Conservation (phyloP, 2,113 vertebrate genomes). For the Mesembrinibis cayennensis region DNA sequence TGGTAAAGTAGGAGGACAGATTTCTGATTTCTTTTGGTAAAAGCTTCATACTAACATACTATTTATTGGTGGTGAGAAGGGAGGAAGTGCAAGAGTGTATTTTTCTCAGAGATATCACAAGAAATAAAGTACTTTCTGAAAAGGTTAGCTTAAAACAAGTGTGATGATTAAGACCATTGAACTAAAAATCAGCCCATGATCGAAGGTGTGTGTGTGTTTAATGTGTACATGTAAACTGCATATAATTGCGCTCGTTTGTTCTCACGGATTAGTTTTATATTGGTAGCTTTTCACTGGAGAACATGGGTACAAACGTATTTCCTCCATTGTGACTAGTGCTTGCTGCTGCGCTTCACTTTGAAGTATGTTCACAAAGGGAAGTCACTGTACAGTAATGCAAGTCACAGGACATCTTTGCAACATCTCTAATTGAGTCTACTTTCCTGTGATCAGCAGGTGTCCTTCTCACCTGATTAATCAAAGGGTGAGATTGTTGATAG, state of each 20-base stretch:
- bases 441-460: neutral
- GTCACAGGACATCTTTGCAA: neutral
- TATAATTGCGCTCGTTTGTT: neutral
- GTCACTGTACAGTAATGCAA: neutral
- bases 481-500: neutral
- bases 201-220: neutral
- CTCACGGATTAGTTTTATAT: neutral
- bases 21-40: neutral
- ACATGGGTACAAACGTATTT: neutral
- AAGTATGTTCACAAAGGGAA: neutral
- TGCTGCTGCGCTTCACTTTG: neutral
- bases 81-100: neutral
- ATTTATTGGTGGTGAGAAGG: neutral
- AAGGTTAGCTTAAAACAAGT: neutral
- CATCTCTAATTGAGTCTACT: neutral
- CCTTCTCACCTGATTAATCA: neutral
- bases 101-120: neutral
- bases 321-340: neutral
- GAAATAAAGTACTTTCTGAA: neutral
- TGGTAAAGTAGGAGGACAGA: neutral
- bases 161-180: neutral
- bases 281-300: neutral
- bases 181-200: neutral
- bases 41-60: neutral
- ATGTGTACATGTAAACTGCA: neutral